These are phyloP conservation scores for Cetoscarus ocellatus DNA, from an alignment of 2,797 vertebrate species.

Conservation along the genomic window DNA sequence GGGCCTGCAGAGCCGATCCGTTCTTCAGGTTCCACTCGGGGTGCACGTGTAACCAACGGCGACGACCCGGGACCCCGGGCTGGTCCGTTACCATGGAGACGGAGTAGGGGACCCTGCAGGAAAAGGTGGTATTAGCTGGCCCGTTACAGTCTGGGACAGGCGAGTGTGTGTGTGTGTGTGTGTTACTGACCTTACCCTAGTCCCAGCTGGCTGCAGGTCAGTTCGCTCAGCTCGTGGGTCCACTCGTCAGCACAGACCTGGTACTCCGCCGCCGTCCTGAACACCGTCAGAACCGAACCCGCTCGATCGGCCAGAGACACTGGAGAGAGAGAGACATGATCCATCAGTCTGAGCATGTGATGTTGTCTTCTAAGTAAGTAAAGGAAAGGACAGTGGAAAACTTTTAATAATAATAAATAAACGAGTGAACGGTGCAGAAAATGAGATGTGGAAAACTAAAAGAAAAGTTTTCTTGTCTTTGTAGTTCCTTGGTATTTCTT, in stretches of 20 bases:
- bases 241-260: slow-evolving; percentile 94
- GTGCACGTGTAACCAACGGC: slow-evolving; percentile 90
- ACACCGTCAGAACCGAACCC: slow-evolving; percentile 85
- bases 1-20: slow-evolving; percentile 86
- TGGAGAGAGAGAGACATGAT: slow-evolving; percentile 67
- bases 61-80: slow-evolving; percentile 69
- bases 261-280: slow-evolving; percentile 87
- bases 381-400: too few relatives aligned
- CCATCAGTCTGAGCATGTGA: too few relatives aligned
- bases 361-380: too few relatives aligned
- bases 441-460: too few relatives aligned
- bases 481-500: too few relatives aligned
- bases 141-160: too few relatives aligned
- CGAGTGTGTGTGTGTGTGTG: slow-evolving; percentile 35
- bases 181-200: slow-evolving; percentile 98
- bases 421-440: too few relatives aligned
- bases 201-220: slow-evolving; percentile 95
- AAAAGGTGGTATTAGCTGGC: not conserved
- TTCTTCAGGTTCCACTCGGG: slow-evolving; percentile 86
- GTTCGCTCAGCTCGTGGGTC: slow-evolving; percentile 87
- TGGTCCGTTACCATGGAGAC: slow-evolving; percentile 78
- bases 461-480: too few relatives aligned
- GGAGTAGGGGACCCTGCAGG: slow-evolving; percentile 75
- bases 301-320: slow-evolving; percentile 85
- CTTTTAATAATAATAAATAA: too few relatives aligned